Percentiles rank a stretch among this genome's conserved stretches.
These are phyloP conservation scores for Piprites chloris DNA, from an alignment of 2,113 vertebrate species.

Conservation along the genomic window DNA sequence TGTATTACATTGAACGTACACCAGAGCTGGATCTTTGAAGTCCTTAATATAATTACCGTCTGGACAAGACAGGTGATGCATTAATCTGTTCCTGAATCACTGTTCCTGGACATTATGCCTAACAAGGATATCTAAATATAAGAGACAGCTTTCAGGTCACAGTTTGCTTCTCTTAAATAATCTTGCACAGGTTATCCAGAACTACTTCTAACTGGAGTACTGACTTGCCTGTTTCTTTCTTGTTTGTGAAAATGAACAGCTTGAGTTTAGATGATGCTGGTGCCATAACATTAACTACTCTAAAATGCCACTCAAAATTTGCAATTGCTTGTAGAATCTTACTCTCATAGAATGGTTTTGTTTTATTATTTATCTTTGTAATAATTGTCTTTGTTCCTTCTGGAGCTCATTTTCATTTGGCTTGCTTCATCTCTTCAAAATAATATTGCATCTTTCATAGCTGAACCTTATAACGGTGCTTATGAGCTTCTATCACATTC, in stretches of 20 bases:
- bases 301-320: background rate
- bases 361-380: background rate
- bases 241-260: background rate
- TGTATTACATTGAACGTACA: slow-evolving; percentile 1
- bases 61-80: slow-evolving; percentile 51
- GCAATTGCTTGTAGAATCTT: background rate
- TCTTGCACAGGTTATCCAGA: background rate
- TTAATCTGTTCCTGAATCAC: slow-evolving; percentile 39
- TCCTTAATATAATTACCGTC: slow-evolving; percentile 56
- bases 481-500: background rate
- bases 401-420: background rate
- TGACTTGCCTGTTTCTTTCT: background rate
- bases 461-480: background rate
- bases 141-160: background rate
- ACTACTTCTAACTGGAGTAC: background rate
- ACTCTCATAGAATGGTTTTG: background rate
- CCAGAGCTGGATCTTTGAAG: slow-evolving; percentile 41
- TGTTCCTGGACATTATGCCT: slow-evolving; percentile 2
- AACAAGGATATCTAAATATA: background rate
- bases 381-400: background rate
- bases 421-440: background rate
- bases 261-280: background rate
- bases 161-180: background rate
- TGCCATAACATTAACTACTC: background rate
- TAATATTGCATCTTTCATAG: background rate